These are phyloP conservation scores for Chironomus striatipennis DNA, from an alignment of 1,140 invertebrate genomes.

Conservation along the genomic window DNA sequence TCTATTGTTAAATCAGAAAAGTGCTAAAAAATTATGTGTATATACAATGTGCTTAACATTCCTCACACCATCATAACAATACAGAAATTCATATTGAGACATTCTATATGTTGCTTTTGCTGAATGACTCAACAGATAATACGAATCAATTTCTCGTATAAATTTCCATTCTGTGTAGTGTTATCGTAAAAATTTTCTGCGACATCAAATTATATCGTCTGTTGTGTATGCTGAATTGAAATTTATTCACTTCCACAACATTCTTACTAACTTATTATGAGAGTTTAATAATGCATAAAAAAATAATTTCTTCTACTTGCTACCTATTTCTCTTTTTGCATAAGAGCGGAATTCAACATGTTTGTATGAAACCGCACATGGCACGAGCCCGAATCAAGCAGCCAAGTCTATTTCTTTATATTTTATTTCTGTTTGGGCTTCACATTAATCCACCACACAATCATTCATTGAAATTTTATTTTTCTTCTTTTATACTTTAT, in stretches of 20 bases:
- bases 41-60: background rate
- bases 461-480: background rate
- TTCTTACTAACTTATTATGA: too few species aligned
- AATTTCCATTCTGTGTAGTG: background rate
- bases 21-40: background rate
- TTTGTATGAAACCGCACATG: background rate
- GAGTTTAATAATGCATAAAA: background rate
- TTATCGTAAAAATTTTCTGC: background rate
- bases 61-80: background rate
- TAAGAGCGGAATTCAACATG: conserved; percentile 1
- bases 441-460: conserved; percentile 12
- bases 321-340: background rate
- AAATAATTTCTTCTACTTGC: background rate
- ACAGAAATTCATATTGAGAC: background rate
- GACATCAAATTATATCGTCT: too few species aligned
- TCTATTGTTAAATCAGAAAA: too few species aligned
- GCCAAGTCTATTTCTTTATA: too few species aligned
- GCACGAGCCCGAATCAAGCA: conserved; percentile 2
- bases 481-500: background rate
- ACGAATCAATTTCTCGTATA: background rate
- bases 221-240: too few species aligned
- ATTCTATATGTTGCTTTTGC: background rate
- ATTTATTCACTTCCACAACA: too few species aligned
- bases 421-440: background rate
- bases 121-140: conserved; percentile 9